Base-by-base conservation (phyloP, 1,140 invertebrate genomes). In the Drosophila kurseongensis region DNA sequence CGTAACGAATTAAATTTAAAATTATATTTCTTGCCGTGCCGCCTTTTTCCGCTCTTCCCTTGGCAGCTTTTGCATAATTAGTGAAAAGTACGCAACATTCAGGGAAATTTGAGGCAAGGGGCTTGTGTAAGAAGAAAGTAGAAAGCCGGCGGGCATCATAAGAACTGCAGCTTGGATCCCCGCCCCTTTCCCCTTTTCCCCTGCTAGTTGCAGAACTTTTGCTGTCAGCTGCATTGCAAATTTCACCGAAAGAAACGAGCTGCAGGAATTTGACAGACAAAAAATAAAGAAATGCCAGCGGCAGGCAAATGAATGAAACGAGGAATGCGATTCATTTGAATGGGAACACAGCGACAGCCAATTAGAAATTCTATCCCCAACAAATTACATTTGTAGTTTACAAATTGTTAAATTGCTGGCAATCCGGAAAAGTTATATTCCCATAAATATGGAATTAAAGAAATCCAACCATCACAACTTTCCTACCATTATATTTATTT, bases 11-110 rank as follows among this genome's bases (percentile, higher is more conserved):
- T 52, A 6, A 12, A 35, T 14, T 35, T 27, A 16, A 40, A n/a
- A 14, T 40, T n/a, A 32, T 42, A 13, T 41, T 60, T 16, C 38
- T 8, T 16, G 10, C 47, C 32, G 36, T 61, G 36, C 23, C 35
- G 4, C 14, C 23, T 12, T 23, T 38, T 38, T 45, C 10, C 44
- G 3, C 41, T 12, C 6, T 35, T 12, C 5, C 18, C 14, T 40
- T 56, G 61, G 32, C 41, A 29, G 42, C 23, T 42, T 65, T 58
- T 48, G 62, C 62, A 66, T 66, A 66, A 66, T 66, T 66, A 50
- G 62, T 50, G 63, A 62, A 61, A 67, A 61, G 9, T 60, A 32
- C 47, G 62, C 55, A 40, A 35, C 57, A 50, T 40, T 12, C 32
- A 27, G 29, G 29, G 18, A n/a, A 55, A 35, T 18, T 23, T 23